Base-by-base conservation (phyloP, 2,113 vertebrate species). In the Eulemur rufifrons region DNA sequence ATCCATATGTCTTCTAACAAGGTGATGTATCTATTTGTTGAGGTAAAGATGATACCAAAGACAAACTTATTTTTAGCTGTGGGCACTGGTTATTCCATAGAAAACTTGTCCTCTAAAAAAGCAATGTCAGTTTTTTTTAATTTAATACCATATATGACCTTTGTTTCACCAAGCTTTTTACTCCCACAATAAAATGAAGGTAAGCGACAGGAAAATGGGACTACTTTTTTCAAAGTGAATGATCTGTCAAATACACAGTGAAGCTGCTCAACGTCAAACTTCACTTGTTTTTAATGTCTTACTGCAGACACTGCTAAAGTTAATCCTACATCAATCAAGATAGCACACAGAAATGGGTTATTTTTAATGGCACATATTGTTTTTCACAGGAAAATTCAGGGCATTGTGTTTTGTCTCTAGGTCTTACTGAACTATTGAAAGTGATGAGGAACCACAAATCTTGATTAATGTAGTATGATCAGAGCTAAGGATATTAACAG, bases 1-100 rank as follows among this genome's bases (percentile, higher is more conserved):
- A 52, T 21, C 73, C 39, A 50, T 32, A 61, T 2, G 4, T 63
- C 84, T 91, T 91, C 80, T 63, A 64, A 39, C 23, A 89, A 93
- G 61, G 42, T 66, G 15, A 63, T 42, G 11, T 25, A 37, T 47
- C 9, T 73, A 61, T 68, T 86, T 50, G 1, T 37, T 66, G 66
- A 89, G 27, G 27, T 81, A 94, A 87, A 68, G 3, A 94, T 71
- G n/a, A 64, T 47, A 91, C 14, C n/a, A 74, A 93, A n/a, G 71
- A 20, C 17, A 94, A 56, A 42, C 5, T 74, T 95, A 94, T 82
- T 95, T 94, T 94, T 91, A 82, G 82, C 42, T 77, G 12, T 25
- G 2, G 25, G 13, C 92, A 15, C 14, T 34, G 64, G 10, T 81
- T 86, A 39, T 74, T 76, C 37, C 42, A 56, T 13, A 69, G 56